Percentiles rank a stretch among this genome's conserved stretches.
These are phyloP conservation scores for Sebastes vulpes DNA, from an alignment of 2,797 vertebrate species.

Conservation along the genomic window DNA sequence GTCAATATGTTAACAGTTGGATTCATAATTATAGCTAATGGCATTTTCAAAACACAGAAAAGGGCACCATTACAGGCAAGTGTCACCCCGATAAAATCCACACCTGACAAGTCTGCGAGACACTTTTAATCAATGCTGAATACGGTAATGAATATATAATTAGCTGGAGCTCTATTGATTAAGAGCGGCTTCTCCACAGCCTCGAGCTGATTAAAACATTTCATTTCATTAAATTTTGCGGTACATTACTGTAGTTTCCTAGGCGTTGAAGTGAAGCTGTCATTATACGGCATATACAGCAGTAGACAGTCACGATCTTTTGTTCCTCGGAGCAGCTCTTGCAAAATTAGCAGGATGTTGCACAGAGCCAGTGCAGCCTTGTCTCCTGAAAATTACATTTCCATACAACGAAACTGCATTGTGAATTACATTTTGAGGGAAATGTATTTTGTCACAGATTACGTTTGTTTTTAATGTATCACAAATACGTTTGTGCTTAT, in stretches of 20 bases:
- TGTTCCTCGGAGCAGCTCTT: constrained; percentile 15
- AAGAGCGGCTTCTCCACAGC: constrained; percentile 27
- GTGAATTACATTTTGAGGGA: neutral
- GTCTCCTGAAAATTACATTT: neutral
- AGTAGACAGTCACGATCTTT: neutral
- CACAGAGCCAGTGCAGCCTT: neutral
- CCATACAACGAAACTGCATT: neutral
- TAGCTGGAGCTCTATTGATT: constrained; percentile 47
- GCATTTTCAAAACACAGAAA: constrained; percentile 28
- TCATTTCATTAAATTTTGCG: constrained; percentile 21
- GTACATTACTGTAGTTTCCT: constrained; percentile 12
- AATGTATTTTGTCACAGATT: neutral
- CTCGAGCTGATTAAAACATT: constrained; percentile 42
- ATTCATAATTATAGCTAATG: constrained; percentile 58
- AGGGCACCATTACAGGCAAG: constrained; percentile 4
- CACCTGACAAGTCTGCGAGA: constrained; percentile 28
- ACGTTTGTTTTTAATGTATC: neutral
- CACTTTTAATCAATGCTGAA: constrained; percentile 62
- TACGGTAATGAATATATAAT: constrained; percentile 56
- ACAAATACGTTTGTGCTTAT: neutral
- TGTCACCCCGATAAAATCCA: constrained; percentile 35
- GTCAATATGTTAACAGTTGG: constrained; percentile 47
- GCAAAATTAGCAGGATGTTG: constrained; percentile 7
- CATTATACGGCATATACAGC: neutral
- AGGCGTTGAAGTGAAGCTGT: constrained; percentile 9